Evolutionary conservation across 2,113 vertebrate genomes (phyloP), one percentile per base, ranked within the genome.

Genomic region (Cephalopholis sonnerati): DNA sequence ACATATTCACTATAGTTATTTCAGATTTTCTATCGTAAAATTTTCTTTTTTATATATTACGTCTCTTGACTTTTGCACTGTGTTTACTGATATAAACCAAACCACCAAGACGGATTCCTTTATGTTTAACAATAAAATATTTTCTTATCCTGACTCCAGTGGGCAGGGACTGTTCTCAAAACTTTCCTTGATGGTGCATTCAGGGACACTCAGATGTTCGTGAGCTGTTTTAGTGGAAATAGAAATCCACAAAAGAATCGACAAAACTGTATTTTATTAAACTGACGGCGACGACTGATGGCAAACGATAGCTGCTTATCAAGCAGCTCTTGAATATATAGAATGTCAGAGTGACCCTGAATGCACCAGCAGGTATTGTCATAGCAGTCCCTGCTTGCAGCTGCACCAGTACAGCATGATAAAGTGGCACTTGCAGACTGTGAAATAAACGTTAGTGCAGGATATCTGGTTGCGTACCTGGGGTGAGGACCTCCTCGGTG

Each of bases 401-500:
- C 50, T 7, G 46, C 2, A 15, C 2, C 6, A 18, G 11, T 3
- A 16, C 46, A 16, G 15, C 46, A 48, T 48, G 46, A 48, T 55
- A 20, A 54, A 22, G 22, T 5, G 53, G 3, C 22, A 5, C 22
- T n/a, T 54, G 22, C 53, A 54, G 53, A 9, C 22, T 54, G 54
- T 10, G 8, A n/a, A 9, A 24, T 55, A 11, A 58, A 11, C 1
- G 15, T 16, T 41, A 10, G 15, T 2, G 41, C 51, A 24, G 53
- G 13, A 27, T 16, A 1, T 32, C 48, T 9, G 61, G 20, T 15
- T 6, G 7, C 9, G 11, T 93, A 99, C 98, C 96, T 91, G 96
- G 96, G 77, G 96, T 97, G 48, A 95, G 96, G 87, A 99, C 96
- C 93, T 98, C 97, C 95, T 99, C 98, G 1, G 95, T 96, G 75